A percentile compares a stretch with the other conserved stretches of the same genome.
phyloP scores from a whole-genome alignment of 2,888 invertebrate species.

The Leptinotarsa tumamoca region DNA sequence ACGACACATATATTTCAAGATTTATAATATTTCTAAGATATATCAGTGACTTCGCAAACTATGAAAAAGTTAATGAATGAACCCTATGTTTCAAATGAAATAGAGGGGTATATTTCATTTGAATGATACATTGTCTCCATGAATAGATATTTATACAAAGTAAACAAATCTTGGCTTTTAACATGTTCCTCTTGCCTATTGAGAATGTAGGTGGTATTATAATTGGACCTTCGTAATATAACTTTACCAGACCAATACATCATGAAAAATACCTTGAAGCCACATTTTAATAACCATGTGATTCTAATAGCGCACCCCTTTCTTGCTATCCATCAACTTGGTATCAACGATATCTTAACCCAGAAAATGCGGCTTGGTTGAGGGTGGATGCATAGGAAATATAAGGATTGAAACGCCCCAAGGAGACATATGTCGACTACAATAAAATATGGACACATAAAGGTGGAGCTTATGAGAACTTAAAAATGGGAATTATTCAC shows the following conservation, averaged over 20 bases:
- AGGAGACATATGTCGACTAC: constrained; percentile 51
- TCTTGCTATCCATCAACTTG: constrained; percentile 37
- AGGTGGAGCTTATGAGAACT: constrained; percentile 46
- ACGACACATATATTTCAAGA: too few species aligned
- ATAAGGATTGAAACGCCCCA: constrained; percentile 39
- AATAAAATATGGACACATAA: constrained; percentile 59
- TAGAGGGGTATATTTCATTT: neutral
- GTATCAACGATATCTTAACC: constrained; percentile 39
- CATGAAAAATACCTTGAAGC: constrained; percentile 33
- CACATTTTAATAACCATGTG: constrained; percentile 43
- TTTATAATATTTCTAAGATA: too few species aligned
- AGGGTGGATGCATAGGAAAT: constrained; percentile 31
- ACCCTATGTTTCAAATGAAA: too few species aligned
- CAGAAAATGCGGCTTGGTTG: constrained; percentile 2
- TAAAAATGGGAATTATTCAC: constrained; percentile 33
- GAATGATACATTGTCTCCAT: neutral
- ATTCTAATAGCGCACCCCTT: constrained; percentile 36
- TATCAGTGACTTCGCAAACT: too few species aligned
- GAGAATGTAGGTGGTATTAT: constrained; percentile 38
- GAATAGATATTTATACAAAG: neutral
- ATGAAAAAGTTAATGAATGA: too few species aligned
- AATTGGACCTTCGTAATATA: constrained; percentile 27
- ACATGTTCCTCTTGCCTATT: neutral
- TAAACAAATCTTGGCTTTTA: constrained; percentile 20
- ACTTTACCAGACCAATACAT: constrained; percentile 31